phyloP scores from a whole-genome alignment of 2,888 invertebrate genomes.

The Trissolcus brochymenae region DNA sequence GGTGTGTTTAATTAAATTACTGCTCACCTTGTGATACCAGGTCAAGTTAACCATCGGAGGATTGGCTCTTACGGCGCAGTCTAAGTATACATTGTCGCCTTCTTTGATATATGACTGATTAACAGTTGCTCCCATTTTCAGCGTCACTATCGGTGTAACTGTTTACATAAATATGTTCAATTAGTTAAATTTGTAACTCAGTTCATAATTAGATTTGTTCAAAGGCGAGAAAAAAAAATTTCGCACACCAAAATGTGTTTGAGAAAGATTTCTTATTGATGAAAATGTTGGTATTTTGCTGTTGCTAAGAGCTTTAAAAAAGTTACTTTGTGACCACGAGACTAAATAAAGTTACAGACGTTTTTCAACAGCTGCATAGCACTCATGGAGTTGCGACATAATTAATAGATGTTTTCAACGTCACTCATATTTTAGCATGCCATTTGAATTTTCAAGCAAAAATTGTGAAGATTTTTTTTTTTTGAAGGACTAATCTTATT shows the following conservation, averaged over 20 bases:
- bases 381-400: slow-evolving; percentile 5
- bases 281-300: too few species aligned
- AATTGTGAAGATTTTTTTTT: not conserved
- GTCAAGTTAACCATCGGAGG: slow-evolving; percentile 88
- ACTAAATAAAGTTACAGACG: slow-evolving; percentile 12
- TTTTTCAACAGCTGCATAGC: slow-evolving; percentile 13
- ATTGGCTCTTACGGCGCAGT: slow-evolving; percentile 90
- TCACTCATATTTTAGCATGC: slow-evolving; percentile 9
- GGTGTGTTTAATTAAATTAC: slow-evolving; percentile 20
- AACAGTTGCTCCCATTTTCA: slow-evolving; percentile 89
- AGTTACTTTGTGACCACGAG: too few species aligned
- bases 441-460: slow-evolving; percentile 1
- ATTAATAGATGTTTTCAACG: slow-evolving; percentile 20
- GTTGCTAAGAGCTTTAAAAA: too few species aligned
- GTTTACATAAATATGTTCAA: slow-evolving; percentile 63
- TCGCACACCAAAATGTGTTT: too few species aligned
- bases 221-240: too few species aligned
- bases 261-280: too few species aligned
- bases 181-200: not conserved
- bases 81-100: slow-evolving; percentile 92
- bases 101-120: slow-evolving; percentile 92
- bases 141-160: slow-evolving; percentile 88
- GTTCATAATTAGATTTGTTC: too few species aligned
- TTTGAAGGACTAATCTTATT: not conserved
- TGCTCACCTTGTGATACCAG: slow-evolving; percentile 89